These are phyloP conservation scores for Podocnemis expansa DNA, from an alignment of 2,113 vertebrate genomes.

Conservation along the genomic window DNA sequence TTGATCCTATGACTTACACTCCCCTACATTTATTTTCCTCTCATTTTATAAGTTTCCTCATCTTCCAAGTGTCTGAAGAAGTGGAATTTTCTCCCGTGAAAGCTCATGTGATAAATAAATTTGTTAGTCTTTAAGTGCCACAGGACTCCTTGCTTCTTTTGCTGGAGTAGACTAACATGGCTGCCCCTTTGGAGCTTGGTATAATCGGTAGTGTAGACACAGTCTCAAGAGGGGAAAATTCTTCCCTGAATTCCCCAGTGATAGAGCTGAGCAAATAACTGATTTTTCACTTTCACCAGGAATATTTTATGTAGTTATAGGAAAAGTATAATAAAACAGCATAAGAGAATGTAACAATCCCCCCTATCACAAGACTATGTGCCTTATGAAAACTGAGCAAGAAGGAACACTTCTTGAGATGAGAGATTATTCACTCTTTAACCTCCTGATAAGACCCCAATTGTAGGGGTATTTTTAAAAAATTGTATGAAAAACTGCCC, in stretches of 20 bases:
- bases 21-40: too few relatives aligned
- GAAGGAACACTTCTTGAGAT: background rate
- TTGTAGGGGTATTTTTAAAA: background rate
- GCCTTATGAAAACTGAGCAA: background rate
- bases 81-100: too few relatives aligned
- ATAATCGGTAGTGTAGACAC: background rate
- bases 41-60: too few relatives aligned
- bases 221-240: background rate
- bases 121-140: too few relatives aligned
- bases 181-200: too few relatives aligned
- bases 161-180: too few relatives aligned
- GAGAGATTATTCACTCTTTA: background rate
- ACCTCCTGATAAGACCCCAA: background rate
- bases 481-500: background rate
- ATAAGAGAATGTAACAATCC: background rate
- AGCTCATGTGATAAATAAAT: too few relatives aligned
- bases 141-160: too few relatives aligned
- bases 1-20: too few relatives aligned
- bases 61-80: too few relatives aligned
- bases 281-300: background rate
- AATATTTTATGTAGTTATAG: accelerated
- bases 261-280: background rate
- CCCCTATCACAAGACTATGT: background rate
- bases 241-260: background rate
- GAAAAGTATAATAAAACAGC: background rate